Conservation (phyloP, 2,113 vertebrate genomes). For the Okapia johnstoni region DNA sequence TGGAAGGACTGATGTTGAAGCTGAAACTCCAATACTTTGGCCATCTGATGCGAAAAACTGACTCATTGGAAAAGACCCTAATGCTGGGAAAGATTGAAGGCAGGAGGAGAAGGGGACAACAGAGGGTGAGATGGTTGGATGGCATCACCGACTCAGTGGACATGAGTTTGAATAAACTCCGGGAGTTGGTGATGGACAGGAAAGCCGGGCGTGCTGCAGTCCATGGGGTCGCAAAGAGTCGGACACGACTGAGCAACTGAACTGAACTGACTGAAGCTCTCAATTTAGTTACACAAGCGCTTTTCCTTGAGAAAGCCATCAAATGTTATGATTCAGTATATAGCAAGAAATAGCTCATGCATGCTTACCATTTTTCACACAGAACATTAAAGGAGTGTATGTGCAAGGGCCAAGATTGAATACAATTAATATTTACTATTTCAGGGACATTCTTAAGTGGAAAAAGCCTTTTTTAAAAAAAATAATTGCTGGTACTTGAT, state of each 20-base stretch:
- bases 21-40: background rate
- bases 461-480: background rate
- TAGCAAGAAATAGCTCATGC: background rate
- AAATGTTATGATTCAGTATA: background rate
- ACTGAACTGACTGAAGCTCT: background rate
- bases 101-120: background rate
- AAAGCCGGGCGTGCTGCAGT: background rate
- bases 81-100: background rate
- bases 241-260: background rate
- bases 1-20: background rate
- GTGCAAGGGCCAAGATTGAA: background rate
- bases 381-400: background rate
- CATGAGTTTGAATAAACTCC: background rate
- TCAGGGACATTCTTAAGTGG: background rate
- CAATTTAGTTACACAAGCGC: background rate
- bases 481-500: background rate
- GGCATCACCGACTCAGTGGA: background rate
- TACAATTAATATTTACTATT: background rate
- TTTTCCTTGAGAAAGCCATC: background rate
- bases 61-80: background rate
- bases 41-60: background rate
- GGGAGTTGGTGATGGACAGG: background rate
- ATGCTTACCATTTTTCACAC: background rate
- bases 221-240: background rate
- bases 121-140: background rate